Conservation (phyloP, 2,113 vertebrate genomes). For the Grantiella picta region DNA sequence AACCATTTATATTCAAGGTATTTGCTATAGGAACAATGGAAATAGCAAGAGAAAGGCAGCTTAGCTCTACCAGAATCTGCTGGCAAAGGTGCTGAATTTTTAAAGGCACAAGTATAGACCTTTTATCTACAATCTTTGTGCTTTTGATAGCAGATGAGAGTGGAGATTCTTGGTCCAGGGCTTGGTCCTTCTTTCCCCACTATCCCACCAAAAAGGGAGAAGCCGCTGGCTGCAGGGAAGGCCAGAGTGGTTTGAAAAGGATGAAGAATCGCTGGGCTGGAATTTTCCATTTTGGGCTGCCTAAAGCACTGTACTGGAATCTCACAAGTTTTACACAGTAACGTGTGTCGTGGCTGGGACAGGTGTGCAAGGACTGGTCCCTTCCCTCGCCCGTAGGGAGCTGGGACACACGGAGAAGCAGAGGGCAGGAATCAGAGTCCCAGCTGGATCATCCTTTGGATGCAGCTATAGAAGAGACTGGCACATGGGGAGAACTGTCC, state of each 20-base stretch:
- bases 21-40: not conserved
- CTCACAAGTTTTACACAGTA: not conserved
- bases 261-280: not conserved
- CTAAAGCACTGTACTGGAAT: not conserved
- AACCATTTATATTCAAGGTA: not conserved
- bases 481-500: not conserved
- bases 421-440: not conserved
- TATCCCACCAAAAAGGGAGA: not conserved
- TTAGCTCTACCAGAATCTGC: not conserved
- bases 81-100: not conserved
- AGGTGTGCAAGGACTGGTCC: not conserved
- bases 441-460: not conserved
- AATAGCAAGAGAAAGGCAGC: not conserved
- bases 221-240: not conserved
- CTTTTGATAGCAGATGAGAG: not conserved
- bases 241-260: not conserved
- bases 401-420: not conserved
- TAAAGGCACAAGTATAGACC: not conserved
- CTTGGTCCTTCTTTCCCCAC: not conserved
- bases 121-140: not conserved
- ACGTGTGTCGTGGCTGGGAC: not conserved
- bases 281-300: not conserved
- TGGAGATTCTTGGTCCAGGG: not conserved
- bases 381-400: not conserved
- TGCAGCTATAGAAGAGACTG: not conserved